Percentiles rank a stretch among this genome's conserved stretches.
phyloP scores from a whole-genome alignment of 2,797 vertebrate species.

The Taenioides sp. region DNA sequence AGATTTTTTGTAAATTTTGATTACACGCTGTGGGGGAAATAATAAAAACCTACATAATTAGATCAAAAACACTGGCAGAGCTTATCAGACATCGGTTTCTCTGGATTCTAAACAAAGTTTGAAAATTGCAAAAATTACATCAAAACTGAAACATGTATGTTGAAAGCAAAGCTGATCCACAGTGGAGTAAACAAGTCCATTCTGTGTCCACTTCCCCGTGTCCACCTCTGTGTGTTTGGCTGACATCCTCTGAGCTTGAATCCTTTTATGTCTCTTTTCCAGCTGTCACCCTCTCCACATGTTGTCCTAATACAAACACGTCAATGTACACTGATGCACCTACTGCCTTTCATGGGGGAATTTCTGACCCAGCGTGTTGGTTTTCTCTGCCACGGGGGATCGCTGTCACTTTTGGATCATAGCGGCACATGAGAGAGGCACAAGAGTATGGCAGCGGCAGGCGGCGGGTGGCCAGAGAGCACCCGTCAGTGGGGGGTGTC shows the following conservation, averaged over 20 bases:
- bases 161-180: background rate
- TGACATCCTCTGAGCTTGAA: constrained; percentile 11
- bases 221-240: constrained; percentile 12
- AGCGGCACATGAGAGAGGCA: constrained; percentile 45
- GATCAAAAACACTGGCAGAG: no score
- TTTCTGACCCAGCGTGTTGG: constrained; percentile 36
- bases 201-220: background rate
- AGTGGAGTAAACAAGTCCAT: background rate
- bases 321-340: constrained; percentile 19
- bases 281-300: constrained; percentile 3
- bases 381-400: constrained; percentile 28
- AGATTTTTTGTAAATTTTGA: no score
- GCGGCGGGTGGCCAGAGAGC: constrained; percentile 23
- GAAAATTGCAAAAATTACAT: background rate
- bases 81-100: no score
- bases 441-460: constrained; percentile 20
- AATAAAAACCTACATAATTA: no score
- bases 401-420: constrained; percentile 44
- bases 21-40: no score
- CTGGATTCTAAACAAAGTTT: background rate
- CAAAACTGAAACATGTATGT: no score
- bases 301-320: background rate
- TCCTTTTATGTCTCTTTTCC: constrained; percentile 16
- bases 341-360: constrained; percentile 25
- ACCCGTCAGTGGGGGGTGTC: constrained; percentile 14